Conservation (phyloP, 2,888 invertebrate species). For the Antheraea yamamai region DNA sequence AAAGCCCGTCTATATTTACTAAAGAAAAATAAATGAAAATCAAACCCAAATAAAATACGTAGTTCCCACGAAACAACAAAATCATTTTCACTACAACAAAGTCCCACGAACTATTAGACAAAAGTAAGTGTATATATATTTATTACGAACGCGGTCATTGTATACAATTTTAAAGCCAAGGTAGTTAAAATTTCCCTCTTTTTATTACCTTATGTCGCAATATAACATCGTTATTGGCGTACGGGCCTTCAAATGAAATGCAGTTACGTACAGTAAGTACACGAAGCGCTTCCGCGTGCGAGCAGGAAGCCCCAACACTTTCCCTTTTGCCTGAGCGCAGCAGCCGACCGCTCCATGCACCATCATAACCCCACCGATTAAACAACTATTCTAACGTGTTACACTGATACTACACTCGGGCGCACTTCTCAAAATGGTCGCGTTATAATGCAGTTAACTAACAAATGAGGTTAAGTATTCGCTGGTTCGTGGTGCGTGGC, state of each 20-base stretch:
- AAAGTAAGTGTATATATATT: neutral
- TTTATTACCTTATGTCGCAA: conserved; percentile 16
- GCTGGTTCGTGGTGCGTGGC: conserved; percentile 65
- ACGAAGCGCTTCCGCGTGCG: conserved; percentile 75
- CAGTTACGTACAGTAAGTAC: conserved; percentile 63
- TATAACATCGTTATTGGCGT: conserved; percentile 29
- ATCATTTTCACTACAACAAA: too few relatives aligned
- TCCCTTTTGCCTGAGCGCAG: conserved; percentile 80
- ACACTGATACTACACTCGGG: conserved; percentile 29
- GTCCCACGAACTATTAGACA: too few relatives aligned
- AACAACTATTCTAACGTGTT: conserved; percentile 33
- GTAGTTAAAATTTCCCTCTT: neutral
- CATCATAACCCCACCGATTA: conserved; percentile 60
- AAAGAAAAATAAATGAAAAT: too few relatives aligned
- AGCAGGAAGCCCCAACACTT: conserved; percentile 79
- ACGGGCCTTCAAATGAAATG: conserved; percentile 47
- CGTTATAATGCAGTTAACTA: conserved; percentile 71
- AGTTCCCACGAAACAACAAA: too few relatives aligned
- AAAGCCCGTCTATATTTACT: too few relatives aligned
- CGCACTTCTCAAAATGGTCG: conserved; percentile 44
- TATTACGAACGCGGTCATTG: neutral
- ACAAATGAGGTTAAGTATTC: conserved; percentile 75
- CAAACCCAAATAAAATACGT: too few relatives aligned
- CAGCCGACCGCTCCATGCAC: conserved; percentile 72
- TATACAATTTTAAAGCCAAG: neutral